These are phyloP conservation scores for Corydoras maculifer DNA, from an alignment of 2,113 vertebrate genomes.

Conservation along the genomic window DNA sequence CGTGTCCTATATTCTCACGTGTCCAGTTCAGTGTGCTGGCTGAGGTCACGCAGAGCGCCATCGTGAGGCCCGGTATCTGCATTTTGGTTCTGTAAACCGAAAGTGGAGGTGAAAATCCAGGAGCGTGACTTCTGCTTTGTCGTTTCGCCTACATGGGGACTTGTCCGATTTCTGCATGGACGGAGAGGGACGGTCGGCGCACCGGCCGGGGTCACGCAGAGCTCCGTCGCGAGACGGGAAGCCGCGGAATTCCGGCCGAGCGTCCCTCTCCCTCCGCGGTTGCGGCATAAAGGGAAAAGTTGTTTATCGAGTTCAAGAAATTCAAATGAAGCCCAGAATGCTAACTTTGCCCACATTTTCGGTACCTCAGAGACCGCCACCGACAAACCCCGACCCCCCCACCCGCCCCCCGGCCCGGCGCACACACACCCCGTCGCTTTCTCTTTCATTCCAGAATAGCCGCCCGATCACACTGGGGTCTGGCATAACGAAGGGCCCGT, in stretches of 20 bases:
- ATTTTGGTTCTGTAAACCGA: too few relatives aligned
- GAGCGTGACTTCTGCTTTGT: conserved; percentile 17
- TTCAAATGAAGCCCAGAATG: conserved; percentile 85
- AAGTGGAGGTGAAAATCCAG: too few relatives aligned
- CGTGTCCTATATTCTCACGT: not conserved
- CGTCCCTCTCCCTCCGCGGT: conserved; percentile 9
- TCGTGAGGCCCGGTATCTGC: too few relatives aligned
- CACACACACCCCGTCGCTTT: not conserved
- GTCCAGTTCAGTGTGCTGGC: too few relatives aligned
- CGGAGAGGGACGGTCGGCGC: too few relatives aligned
- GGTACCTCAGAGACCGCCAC: conserved; percentile 57
- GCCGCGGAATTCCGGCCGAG: too few relatives aligned
- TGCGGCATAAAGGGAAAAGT: conserved; percentile 66
- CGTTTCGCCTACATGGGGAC: conserved; percentile 26
- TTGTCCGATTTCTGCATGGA: not conserved
- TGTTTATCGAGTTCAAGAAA: conserved; percentile 79
- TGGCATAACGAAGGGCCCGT: conserved; percentile 69
- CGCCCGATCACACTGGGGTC: conserved; percentile 65
- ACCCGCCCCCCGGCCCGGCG: not conserved
- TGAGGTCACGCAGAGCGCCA: too few relatives aligned
- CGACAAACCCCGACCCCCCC: not conserved
- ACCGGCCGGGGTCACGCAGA: too few relatives aligned
- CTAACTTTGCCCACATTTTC: conserved; percentile 70
- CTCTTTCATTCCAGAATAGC: conserved; percentile 38
- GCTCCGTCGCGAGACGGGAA: too few relatives aligned